Evolutionary conservation across 92 coral and sea anemone species (phyloP).

Genomic region (Diadumene lineata): DNA sequence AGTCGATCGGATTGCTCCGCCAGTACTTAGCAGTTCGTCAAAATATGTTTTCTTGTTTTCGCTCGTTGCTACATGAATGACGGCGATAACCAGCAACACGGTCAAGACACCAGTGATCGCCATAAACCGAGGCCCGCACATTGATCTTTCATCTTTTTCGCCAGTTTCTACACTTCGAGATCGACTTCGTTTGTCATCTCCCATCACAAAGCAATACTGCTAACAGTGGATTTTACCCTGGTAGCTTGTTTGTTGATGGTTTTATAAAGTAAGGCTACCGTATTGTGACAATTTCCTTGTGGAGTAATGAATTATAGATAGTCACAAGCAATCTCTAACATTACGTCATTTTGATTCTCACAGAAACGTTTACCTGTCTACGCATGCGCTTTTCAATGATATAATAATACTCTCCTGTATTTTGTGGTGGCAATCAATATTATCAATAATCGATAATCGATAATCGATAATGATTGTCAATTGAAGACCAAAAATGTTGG

Average conservation of each 20-base stretch:
- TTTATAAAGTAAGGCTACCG: not conserved
- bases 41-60: conserved; percentile 88
- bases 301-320: conserved; percentile 20
- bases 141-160: conserved; percentile 28
- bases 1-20: conserved; percentile 94
- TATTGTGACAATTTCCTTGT: conserved; percentile 10
- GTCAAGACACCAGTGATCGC: conserved; percentile 90
- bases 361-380: conserved; percentile 18
- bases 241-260: not conserved
- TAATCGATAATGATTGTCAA: too few species aligned
- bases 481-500: too few species aligned
- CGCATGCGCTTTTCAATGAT: conserved; percentile 3
- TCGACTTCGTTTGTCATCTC: conserved; percentile 50
- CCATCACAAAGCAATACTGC: conserved; percentile 31
- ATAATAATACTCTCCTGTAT: not conserved
- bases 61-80: conserved; percentile 93
- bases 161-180: conserved; percentile 15
- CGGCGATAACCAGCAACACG: conserved; percentile 86
- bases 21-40: conserved; percentile 96
- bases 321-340: conserved; percentile 20
- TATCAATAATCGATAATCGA: too few species aligned
- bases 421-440: too few species aligned
- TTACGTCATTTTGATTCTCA: conserved; percentile 22
- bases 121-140: conserved; percentile 77
- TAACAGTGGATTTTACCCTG: not conserved